Evolutionary conservation across 2,797 vertebrate genomes (phyloP).

Genomic region (Danio albolineatus): DNA sequence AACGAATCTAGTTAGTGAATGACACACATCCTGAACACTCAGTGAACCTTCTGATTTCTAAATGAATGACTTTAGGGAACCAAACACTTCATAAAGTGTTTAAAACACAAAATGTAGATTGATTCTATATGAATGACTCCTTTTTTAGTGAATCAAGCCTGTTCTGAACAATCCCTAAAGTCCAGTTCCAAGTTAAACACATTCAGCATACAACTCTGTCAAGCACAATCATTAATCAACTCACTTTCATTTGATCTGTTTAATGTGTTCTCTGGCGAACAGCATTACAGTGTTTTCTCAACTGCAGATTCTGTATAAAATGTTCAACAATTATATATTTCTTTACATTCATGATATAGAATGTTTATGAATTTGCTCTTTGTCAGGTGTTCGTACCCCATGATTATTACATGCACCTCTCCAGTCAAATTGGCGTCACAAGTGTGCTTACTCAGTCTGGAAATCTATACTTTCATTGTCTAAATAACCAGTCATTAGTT

Average conservation of each 20-base stretch:
- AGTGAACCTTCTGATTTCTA: too few species aligned
- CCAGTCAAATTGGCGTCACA: background rate
- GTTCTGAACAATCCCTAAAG: too few species aligned
- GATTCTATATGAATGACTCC: too few species aligned
- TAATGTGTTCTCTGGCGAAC: background rate
- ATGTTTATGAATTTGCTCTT: constrained; percentile 8
- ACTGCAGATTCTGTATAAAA: background rate
- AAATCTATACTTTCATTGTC: constrained; percentile 2
- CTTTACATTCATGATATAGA: too few species aligned
- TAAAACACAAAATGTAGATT: too few species aligned
- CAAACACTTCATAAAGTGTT: too few species aligned
- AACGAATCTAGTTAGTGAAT: too few species aligned
- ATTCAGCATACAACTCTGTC: too few species aligned
- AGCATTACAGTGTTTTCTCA: background rate
- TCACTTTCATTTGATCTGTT: background rate
- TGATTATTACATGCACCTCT: background rate
- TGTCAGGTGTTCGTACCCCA: background rate
- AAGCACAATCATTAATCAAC: background rate
- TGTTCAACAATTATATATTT: background rate
- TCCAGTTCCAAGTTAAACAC: too few species aligned
- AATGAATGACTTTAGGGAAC: too few species aligned
- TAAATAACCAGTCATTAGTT: constrained; percentile 11
- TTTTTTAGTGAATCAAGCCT: too few species aligned
- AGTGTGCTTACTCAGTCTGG: background rate
- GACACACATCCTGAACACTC: too few species aligned